Conservation (phyloP, 2,888 invertebrate species). For the Beris chalybata region DNA sequence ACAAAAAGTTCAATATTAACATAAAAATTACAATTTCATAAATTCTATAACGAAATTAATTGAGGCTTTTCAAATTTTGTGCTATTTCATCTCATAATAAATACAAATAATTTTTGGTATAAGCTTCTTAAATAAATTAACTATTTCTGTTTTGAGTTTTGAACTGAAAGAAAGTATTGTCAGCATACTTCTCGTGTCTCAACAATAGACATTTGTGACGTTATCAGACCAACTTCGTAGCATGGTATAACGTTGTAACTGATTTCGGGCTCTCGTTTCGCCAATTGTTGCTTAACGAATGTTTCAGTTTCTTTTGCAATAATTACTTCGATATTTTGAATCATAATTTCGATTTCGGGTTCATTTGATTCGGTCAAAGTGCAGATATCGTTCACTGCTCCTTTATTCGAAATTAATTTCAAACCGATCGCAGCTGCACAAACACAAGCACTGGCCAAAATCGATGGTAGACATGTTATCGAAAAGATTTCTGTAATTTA, state of each 20-base stretch:
- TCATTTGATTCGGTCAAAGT: constrained; percentile 49
- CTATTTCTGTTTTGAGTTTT: not conserved
- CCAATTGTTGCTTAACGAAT: constrained; percentile 15
- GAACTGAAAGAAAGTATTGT: not conserved
- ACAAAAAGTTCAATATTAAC: too few relatives aligned
- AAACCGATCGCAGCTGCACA: constrained; percentile 60
- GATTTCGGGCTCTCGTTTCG: constrained; percentile 22
- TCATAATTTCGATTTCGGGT: constrained; percentile 49
- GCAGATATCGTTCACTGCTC: constrained; percentile 53
- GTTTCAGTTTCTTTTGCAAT: constrained; percentile 50
- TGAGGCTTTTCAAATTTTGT: too few relatives aligned
- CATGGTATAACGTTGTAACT: constrained; percentile 14
- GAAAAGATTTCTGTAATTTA: constrained; percentile 61
- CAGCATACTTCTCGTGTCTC: constrained; percentile 20
- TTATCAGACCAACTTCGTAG: constrained; percentile 10
- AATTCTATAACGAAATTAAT: too few relatives aligned
- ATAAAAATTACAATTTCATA: too few relatives aligned
- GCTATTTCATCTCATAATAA: too few relatives aligned
- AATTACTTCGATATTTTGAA: constrained; percentile 52
- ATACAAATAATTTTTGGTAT: too few relatives aligned
- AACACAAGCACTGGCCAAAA: constrained; percentile 63
- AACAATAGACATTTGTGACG: constrained; percentile 1
- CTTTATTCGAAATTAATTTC: constrained; percentile 50
- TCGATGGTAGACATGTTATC: constrained; percentile 61
- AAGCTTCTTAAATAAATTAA: not conserved